A percentile compares a stretch with the other conserved stretches of the same genome.
phyloP scores from a whole-genome alignment of 2,888 invertebrate species.

The Auanema freiburgensis region DNA sequence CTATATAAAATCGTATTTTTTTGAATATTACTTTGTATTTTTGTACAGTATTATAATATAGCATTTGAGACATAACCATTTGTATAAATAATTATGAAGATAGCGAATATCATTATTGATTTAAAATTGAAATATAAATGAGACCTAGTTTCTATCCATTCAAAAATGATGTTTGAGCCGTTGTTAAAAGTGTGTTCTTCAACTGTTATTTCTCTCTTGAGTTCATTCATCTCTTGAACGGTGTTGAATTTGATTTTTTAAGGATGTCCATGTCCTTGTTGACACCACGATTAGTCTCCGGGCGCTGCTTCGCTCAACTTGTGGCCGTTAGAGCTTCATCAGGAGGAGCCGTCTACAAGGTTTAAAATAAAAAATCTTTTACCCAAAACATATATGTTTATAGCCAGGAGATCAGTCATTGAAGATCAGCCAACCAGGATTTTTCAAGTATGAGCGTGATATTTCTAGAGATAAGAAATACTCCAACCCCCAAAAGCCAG shows the following conservation, averaged over 20 bases:
- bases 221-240: not conserved
- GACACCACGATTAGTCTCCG: conserved; percentile 49
- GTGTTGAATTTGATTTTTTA: conserved; percentile 13
- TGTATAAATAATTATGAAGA: no score
- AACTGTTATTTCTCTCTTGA: not conserved
- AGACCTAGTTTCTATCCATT: not conserved
- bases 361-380: not conserved
- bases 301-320: conserved; percentile 35
- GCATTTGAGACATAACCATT: no score
- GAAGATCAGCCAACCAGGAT: conserved; percentile 41
- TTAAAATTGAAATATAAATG: not conserved
- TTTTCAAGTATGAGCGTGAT: conserved; percentile 57
- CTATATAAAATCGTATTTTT: conserved; percentile 35
- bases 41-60: not conserved
- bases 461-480: conserved; percentile 54
- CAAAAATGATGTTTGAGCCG: no score
- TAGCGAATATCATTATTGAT: no score
- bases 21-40: not conserved
- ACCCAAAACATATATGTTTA: no score
- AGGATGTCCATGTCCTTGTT: conserved; percentile 54
- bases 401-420: conserved; percentile 27
- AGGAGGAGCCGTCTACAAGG: conserved; percentile 6
- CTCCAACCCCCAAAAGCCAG: conserved; percentile 54
- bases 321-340: conserved; percentile 36
- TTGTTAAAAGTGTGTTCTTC: no score